phyloP scores from a whole-genome alignment of 2,797 vertebrate genomes.

The Halcyon chelicuti region DNA sequence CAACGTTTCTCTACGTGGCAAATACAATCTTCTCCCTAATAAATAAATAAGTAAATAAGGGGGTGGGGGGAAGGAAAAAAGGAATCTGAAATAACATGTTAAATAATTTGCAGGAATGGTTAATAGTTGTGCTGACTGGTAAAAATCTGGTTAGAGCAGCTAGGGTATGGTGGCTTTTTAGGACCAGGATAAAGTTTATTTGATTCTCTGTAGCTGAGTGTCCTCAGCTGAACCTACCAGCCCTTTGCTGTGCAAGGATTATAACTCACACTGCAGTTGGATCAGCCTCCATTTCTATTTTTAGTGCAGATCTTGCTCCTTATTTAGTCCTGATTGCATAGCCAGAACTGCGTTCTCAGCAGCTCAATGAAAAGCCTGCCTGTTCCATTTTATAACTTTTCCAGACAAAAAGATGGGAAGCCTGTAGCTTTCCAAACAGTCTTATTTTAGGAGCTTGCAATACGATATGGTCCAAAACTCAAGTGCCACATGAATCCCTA shows the following conservation, averaged over 20 bases:
- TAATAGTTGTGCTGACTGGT: conserved; percentile 9
- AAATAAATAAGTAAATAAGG: background rate
- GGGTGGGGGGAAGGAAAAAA: background rate
- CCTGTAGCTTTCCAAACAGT: conserved; percentile 36
- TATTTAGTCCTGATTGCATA: conserved; percentile 75
- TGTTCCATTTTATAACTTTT: conserved; percentile 70
- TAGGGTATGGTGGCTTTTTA: background rate
- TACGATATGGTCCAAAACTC: background rate
- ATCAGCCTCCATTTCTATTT: conserved; percentile 71
- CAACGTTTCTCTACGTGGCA: background rate
- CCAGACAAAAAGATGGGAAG: conserved; percentile 59
- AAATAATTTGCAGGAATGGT: conserved; percentile 28
- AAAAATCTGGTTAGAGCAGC: background rate
- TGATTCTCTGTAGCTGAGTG: conserved; percentile 47
- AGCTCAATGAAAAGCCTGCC: conserved; percentile 63
- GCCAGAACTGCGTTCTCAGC: conserved; percentile 71
- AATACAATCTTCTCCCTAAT: conserved; percentile 32
- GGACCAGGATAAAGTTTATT: conserved; percentile 45
- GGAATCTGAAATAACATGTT: background rate
- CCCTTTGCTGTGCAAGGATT: conserved; percentile 69
- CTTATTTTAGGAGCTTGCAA: conserved; percentile 63
- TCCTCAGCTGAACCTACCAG: conserved; percentile 76
- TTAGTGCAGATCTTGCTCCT: conserved; percentile 74
- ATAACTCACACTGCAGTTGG: conserved; percentile 69
- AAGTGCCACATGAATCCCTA: conserved; percentile 35